Conservation (phyloP, 2,113 vertebrate genomes). For the Tautogolabrus adspersus region DNA sequence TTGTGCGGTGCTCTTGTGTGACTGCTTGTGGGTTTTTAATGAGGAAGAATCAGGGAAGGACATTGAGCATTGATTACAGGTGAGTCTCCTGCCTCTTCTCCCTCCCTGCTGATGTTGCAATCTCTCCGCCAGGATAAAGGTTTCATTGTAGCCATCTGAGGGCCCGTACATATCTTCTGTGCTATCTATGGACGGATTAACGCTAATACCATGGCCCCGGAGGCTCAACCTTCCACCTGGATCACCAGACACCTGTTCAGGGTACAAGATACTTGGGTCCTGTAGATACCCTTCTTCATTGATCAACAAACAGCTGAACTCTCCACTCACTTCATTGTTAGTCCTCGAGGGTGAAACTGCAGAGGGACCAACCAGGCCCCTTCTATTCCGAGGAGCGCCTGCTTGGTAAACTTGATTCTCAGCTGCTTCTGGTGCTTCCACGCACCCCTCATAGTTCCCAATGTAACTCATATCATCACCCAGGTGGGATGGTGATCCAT, state of each 20-base stretch:
- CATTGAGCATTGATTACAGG: constrained; percentile 69
- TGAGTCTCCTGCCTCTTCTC: constrained; percentile 59
- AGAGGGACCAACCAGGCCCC: not conserved
- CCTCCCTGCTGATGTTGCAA: constrained; percentile 57
- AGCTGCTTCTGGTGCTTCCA: constrained; percentile 47
- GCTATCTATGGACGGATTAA: constrained; percentile 34
- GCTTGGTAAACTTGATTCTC: constrained; percentile 64
- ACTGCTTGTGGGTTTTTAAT: constrained; percentile 73
- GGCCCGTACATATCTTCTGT: constrained; percentile 57
- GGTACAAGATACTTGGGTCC: constrained; percentile 66
- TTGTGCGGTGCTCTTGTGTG: constrained; percentile 58
- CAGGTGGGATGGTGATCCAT: constrained; percentile 64
- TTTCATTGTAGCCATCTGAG: constrained; percentile 48
- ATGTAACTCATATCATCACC: constrained; percentile 66
- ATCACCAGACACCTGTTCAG: constrained; percentile 52
- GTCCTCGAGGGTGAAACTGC: constrained; percentile 55
- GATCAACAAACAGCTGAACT: constrained; percentile 81
- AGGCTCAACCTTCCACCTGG: constrained; percentile 56
- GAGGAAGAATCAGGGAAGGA: constrained; percentile 70
- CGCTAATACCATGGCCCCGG: constrained; percentile 51
- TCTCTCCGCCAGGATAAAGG: constrained; percentile 55
- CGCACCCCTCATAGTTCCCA: constrained; percentile 63
- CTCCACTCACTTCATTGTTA: constrained; percentile 54
- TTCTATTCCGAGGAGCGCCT: constrained; percentile 34
- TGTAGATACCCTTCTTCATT: constrained; percentile 84